These are phyloP conservation scores for Anthopleura xanthogrammica DNA, from an alignment of 92 coral and sea anemone species.

Conservation along the genomic window DNA sequence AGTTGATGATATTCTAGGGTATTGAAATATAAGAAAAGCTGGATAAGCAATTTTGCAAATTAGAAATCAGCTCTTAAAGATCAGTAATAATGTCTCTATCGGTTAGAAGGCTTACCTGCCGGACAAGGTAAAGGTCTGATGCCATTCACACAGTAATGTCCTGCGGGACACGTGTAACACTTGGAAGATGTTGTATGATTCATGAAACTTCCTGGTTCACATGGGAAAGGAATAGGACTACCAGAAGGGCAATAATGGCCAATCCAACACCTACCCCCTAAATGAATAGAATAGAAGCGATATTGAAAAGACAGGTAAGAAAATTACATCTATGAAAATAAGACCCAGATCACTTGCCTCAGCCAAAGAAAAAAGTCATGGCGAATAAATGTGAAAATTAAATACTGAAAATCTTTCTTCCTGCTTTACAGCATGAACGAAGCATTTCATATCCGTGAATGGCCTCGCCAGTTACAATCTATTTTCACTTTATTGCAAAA, in stretches of 20 bases:
- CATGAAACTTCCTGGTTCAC: constrained; percentile 89
- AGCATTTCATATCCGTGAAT: too few species aligned
- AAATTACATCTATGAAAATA: too few species aligned
- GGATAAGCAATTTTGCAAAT: too few species aligned
- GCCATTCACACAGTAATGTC: constrained; percentile 80
- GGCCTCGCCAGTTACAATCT: not conserved
- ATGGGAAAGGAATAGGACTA: constrained; percentile 78
- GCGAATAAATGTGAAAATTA: too few species aligned
- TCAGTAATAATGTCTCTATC: too few species aligned
- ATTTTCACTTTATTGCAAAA: not conserved
- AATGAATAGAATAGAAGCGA: not conserved
- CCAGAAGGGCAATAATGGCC: constrained; percentile 97
- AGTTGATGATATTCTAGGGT: not conserved
- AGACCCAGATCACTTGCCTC: too few species aligned
- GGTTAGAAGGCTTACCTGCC: constrained; percentile 61
- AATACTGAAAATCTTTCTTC: too few species aligned
- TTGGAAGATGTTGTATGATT: constrained; percentile 82
- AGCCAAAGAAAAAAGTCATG: too few species aligned
- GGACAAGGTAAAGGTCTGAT: constrained; percentile 79
- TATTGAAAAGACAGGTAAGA: too few species aligned
- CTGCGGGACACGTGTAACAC: constrained; percentile 88
- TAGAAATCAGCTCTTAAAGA: too few species aligned
- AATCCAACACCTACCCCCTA: constrained; percentile 84
- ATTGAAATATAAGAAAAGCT: too few species aligned
- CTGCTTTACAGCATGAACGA: too few species aligned